Evolutionary conservation across 2,797 vertebrate genomes (phyloP).

Genomic region (Lepus oiostolus): DNA sequence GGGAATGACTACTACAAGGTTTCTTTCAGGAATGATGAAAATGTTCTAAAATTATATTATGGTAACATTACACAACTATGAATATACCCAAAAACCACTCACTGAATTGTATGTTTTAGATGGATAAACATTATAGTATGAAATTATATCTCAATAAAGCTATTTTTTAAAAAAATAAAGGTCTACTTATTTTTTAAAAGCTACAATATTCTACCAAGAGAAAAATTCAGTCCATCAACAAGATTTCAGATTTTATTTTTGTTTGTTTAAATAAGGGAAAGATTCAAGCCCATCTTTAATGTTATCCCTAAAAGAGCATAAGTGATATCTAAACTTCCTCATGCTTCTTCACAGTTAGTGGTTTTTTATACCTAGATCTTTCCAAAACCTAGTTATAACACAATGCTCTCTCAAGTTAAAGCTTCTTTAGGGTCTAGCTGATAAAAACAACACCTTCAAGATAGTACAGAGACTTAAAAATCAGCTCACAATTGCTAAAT

Average conservation of each 20-base stretch:
- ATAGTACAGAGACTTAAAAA: not conserved
- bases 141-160: conserved; percentile 43
- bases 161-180: conserved; percentile 37
- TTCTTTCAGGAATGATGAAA: conserved; percentile 20
- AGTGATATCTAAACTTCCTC: not conserved
- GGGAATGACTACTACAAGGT: not conserved
- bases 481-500: conserved; percentile 25
- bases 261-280: conserved; percentile 46
- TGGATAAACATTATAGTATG: not conserved
- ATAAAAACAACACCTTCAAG: conserved; percentile 37
- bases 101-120: conserved; percentile 24
- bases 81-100: conserved; percentile 15
- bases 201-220: not conserved
- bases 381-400: not conserved
- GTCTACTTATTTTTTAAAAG: not conserved
- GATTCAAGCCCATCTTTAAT: not conserved
- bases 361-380: not conserved
- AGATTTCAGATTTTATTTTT: not conserved
- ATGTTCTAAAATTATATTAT: conserved; percentile 43
- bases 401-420: not conserved
- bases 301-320: not conserved
- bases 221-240: not conserved
- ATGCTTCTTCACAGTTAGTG: not conserved
- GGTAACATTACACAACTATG: not conserved
- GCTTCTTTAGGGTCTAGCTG: not conserved